These are phyloP conservation scores for Calycopis cecrops DNA, from an alignment of 1,140 invertebrate species.

Conservation along the genomic window DNA sequence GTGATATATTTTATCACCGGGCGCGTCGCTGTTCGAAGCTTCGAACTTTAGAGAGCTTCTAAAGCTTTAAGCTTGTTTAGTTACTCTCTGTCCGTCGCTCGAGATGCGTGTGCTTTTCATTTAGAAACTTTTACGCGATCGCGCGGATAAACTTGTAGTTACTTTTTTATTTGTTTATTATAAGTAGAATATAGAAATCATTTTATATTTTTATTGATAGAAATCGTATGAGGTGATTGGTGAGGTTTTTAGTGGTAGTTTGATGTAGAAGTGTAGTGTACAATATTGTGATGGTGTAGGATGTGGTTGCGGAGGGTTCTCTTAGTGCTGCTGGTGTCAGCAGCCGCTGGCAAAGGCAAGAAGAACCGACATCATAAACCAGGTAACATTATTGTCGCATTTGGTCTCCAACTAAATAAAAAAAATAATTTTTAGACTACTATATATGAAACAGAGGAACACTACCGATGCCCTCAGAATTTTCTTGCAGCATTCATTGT, in stretches of 20 bases:
- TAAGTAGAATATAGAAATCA: too few species aligned
- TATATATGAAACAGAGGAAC: too few species aligned
- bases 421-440: too few species aligned
- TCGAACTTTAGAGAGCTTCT: background rate
- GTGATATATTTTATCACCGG: too few species aligned
- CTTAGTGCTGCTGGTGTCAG: constrained; percentile 42
- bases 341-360: constrained; percentile 48
- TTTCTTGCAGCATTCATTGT: too few species aligned
- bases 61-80: background rate
- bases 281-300: constrained; percentile 46
- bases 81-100: background rate
- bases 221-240: background rate
- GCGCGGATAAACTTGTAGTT: background rate
- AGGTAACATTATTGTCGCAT: constrained; percentile 27
- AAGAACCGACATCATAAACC: constrained; percentile 59
- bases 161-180: too few species aligned
- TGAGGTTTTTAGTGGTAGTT: constrained; percentile 17
- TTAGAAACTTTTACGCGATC: background rate
- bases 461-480: too few species aligned
- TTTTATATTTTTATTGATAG: background rate
- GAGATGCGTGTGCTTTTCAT: background rate
- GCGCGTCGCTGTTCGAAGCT: background rate
- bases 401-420: background rate
- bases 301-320: constrained; percentile 47
- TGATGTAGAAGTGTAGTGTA: too few species aligned